Evolutionary conservation across 1,140 invertebrate genomes (phyloP), one percentile per base, ranked within the genome.

Genomic region (Drosophila nigromelanica): DNA sequence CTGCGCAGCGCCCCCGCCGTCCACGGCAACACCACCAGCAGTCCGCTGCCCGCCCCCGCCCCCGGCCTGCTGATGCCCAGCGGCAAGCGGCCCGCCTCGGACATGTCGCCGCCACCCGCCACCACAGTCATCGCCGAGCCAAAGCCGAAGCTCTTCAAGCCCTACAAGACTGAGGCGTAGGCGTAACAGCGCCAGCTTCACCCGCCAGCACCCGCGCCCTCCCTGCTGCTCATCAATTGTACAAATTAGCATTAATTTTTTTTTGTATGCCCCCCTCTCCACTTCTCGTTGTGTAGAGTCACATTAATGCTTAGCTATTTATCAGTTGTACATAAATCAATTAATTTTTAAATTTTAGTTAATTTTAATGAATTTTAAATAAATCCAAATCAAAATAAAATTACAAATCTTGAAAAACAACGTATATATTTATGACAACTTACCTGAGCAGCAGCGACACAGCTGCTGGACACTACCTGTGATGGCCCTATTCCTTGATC

Each of bases 141-240:
- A 91, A 93, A 93, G 72, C 94, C 94, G 0, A 95, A 95, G 83
- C 87, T 95, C 12, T 95, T 95, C 76, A 94, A 95, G 80, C 95
- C 95, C 0, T 95, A 95, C 89, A 95, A 95, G 83, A 94, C 93
- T 67, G 95, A 95, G 86, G 91, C 91, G 55, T 94, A 93, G 66
- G 72, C 21, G 10, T n/a, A 18, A 6, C 27, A 27, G 10, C 15
- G 56, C 12, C 15, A 33, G 6, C 4, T 8, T n/a, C 15, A 35
- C n/a, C 11, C 1, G n/a, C n/a, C 2, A n/a, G n/a, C 3, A 7
- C 12, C 5, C 63, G 35, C 59, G 18, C 50, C 35, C 3, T 7
- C 15, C 59, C 42, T n/a, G n/a, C 8, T 24, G 37, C 27, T 6
- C 27, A 5, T 67, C 52, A 40, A 79, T 87, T 87, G 83, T 89